These are phyloP conservation scores for Arremon brunneinucha DNA, from an alignment of 2,797 vertebrate species.

Conservation along the genomic window DNA sequence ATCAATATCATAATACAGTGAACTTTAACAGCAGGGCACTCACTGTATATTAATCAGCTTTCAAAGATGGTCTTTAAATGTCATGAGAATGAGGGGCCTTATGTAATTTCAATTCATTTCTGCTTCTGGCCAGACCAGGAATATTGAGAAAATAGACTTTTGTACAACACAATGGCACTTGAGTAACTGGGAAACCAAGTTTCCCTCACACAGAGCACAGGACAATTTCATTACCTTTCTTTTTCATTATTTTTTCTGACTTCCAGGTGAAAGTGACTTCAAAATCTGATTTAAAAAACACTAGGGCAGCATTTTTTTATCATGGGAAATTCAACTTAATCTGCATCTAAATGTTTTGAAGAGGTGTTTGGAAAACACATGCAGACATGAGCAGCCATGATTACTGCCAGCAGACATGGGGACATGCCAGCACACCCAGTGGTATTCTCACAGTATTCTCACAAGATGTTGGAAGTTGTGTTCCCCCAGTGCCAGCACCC, in stretches of 20 bases:
- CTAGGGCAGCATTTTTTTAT: neutral
- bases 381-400: neutral
- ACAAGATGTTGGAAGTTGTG: neutral
- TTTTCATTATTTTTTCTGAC: neutral
- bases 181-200: neutral
- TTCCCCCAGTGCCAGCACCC: neutral
- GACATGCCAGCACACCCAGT: neutral
- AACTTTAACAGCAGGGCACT: neutral
- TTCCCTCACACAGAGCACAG: neutral
- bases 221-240: fast-evolving
- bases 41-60: slow-evolving; percentile 12
- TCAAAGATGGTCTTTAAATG: slow-evolving; percentile 1
- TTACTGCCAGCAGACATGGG: neutral
- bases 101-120: neutral
- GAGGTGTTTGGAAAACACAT: neutral
- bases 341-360: neutral
- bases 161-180: neutral
- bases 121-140: neutral
- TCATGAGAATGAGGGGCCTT: neutral
- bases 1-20: neutral
- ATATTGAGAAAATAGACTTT: neutral
- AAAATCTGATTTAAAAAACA: neutral
- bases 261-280: neutral
- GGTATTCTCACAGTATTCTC: neutral
- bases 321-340: neutral